phyloP scores from a whole-genome alignment of 2,797 vertebrate species.

The Oophaga sylvatica region DNA sequence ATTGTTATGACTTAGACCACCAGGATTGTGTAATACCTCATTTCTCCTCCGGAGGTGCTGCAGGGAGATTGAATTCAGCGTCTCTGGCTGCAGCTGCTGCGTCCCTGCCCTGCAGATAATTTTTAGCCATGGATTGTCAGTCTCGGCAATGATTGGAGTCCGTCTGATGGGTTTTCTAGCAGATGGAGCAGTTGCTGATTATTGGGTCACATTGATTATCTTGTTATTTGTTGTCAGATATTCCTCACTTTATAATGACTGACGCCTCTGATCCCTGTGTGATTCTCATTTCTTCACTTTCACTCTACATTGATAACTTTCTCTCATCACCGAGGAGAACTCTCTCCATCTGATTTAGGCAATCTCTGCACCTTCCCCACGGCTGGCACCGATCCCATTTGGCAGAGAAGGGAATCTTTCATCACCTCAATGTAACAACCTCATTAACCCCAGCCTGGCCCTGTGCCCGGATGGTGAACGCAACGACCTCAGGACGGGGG shows the following conservation, averaged over 20 bases:
- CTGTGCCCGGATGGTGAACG: constrained; percentile 43
- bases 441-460: constrained; percentile 27
- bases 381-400: constrained; percentile 14
- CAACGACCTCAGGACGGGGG: constrained; percentile 5
- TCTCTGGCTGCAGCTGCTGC: too few relatives aligned
- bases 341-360: background rate
- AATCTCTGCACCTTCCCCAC: constrained; percentile 23
- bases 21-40: too few relatives aligned
- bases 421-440: constrained; percentile 46
- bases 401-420: constrained; percentile 31
- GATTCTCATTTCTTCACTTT: background rate
- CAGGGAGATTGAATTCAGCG: too few relatives aligned
- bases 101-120: too few relatives aligned
- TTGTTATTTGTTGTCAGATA: background rate
- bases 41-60: too few relatives aligned
- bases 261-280: too few relatives aligned
- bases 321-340: background rate
- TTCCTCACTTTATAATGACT: background rate
- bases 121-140: too few relatives aligned
- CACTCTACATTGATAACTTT: background rate
- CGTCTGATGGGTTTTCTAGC: too few relatives aligned
- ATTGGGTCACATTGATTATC: background rate
- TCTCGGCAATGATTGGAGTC: too few relatives aligned
- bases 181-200: too few relatives aligned
- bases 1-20: too few relatives aligned